phyloP scores from a whole-genome alignment of 2,113 vertebrate species.

The Megaleporinus macrocephalus region DNA sequence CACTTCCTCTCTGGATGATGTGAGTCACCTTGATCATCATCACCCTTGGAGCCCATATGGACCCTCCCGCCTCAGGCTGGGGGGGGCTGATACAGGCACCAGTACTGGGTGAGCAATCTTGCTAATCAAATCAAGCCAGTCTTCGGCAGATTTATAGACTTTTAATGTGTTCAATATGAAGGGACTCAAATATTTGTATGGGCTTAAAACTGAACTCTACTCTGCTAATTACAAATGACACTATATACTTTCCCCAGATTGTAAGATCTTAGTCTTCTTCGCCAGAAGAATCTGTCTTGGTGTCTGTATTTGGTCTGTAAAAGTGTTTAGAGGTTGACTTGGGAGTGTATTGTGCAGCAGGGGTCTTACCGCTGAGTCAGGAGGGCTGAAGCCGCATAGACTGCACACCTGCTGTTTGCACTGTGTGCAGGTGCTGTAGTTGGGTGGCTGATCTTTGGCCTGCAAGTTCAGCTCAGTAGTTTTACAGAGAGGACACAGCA shows the following conservation, averaged over 20 bases:
- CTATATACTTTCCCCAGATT: not conserved
- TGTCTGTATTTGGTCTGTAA: not conserved
- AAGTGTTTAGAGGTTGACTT: not conserved
- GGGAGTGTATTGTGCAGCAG: not conserved
- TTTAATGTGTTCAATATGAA: not conserved
- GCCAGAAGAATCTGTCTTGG: not conserved
- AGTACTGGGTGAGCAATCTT: conserved; percentile 18
- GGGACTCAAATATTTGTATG: not conserved
- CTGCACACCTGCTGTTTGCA: conserved; percentile 94
- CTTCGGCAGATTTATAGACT: not conserved
- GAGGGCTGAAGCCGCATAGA: conserved; percentile 95
- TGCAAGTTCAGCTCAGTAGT: conserved; percentile 87
- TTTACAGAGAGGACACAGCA: conserved; percentile 90
- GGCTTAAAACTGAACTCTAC: not conserved
- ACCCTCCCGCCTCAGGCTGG: conserved; percentile 40
- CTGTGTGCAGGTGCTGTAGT: conserved; percentile 92
- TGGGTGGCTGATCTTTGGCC: conserved; percentile 83
- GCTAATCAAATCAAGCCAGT: conserved; percentile 11
- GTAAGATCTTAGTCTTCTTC: not conserved
- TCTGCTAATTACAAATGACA: not conserved
- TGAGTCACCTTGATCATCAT: conserved; percentile 72
- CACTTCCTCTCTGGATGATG: conserved; percentile 66
- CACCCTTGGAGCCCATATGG: conserved; percentile 67
- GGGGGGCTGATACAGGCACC: conserved; percentile 38
- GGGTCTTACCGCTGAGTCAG: conserved; percentile 78